These are phyloP conservation scores for Rousettus madagascariensis DNA, from an alignment of 2,797 vertebrate species.

Conservation along the genomic window DNA sequence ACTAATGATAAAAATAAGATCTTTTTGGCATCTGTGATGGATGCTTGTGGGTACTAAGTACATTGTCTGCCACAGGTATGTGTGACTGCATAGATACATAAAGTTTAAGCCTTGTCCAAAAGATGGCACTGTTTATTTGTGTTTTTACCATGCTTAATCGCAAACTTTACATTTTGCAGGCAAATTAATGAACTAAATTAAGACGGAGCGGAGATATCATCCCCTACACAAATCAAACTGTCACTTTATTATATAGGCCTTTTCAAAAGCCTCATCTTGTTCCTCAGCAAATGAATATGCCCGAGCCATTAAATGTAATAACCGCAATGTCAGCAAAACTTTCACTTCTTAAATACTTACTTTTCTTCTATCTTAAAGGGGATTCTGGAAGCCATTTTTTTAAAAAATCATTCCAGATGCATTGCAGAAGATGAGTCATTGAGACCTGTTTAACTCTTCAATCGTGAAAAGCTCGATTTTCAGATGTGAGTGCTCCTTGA, in stretches of 20 bases:
- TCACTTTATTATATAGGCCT: constrained; percentile 60
- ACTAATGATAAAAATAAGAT: not conserved
- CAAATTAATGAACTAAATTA: constrained; percentile 73
- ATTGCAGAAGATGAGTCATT: constrained; percentile 53
- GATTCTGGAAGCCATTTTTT: constrained; percentile 47
- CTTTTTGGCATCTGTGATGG: not conserved
- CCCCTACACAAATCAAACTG: constrained; percentile 73
- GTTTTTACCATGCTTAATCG: constrained; percentile 76
- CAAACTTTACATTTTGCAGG: constrained; percentile 29
- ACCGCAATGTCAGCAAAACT: constrained; percentile 66
- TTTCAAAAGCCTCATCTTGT: constrained; percentile 64
- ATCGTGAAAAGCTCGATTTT: constrained; percentile 38
- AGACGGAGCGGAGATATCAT: constrained; percentile 40
- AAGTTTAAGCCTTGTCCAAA: constrained; percentile 81
- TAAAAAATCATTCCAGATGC: constrained; percentile 53
- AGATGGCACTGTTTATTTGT: constrained; percentile 88
- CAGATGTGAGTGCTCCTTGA: not conserved
- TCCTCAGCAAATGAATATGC: constrained; percentile 61
- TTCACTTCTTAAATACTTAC: constrained; percentile 71
- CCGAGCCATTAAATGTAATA: constrained; percentile 58
- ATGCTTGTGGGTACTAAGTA: not conserved
- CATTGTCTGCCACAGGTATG: not conserved
- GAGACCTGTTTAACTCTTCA: constrained; percentile 60
- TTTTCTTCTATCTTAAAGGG: constrained; percentile 44
- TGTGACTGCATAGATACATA: not conserved